Conservation (phyloP, 35 echinoderm and acorn worm species). For the Apostichopus japonicus region DNA sequence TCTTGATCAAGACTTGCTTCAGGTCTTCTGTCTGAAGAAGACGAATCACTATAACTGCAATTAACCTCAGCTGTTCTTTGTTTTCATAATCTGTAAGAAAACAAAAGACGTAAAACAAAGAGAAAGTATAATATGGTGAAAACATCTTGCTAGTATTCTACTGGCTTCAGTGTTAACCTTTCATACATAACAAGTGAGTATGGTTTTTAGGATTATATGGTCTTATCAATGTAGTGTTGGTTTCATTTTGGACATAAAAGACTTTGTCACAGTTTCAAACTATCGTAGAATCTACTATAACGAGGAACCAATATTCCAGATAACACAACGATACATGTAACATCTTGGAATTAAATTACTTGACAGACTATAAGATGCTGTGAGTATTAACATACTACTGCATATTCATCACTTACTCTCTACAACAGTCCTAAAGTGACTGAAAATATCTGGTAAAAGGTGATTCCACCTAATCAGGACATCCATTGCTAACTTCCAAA, state of each 20-base stretch:
- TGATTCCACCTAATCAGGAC: background rate
- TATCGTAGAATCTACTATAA: too few relatives aligned
- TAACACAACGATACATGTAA: too few relatives aligned
- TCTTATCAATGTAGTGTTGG: too few relatives aligned
- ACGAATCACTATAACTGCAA: conserved; percentile 52
- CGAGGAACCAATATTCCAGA: too few relatives aligned
- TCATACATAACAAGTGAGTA: too few relatives aligned
- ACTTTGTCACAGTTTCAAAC: too few relatives aligned
- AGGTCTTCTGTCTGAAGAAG: conserved; percentile 61
- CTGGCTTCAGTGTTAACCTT: background rate
- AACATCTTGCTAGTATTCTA: too few relatives aligned
- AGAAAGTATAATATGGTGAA: background rate
- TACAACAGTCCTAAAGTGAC: background rate
- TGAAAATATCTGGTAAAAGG: conserved; percentile 3
- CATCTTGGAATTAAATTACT: too few relatives aligned
- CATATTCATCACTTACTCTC: conserved; percentile 1
- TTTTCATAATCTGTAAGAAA: conserved; percentile 41
- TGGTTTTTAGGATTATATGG: too few relatives aligned
- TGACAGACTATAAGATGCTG: too few relatives aligned
- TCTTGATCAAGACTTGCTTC: background rate
- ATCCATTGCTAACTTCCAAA: conserved; percentile 47
- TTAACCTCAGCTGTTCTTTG: conserved; percentile 30
- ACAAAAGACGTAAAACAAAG: background rate
- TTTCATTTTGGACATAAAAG: too few relatives aligned
- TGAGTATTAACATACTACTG: too few relatives aligned